Evolutionary conservation across 30 jellyfish, hydroid and myxozoan genomes (phyloP), one percentile per base, ranked within the genome.

Genomic region (Aurelia sp.): DNA sequence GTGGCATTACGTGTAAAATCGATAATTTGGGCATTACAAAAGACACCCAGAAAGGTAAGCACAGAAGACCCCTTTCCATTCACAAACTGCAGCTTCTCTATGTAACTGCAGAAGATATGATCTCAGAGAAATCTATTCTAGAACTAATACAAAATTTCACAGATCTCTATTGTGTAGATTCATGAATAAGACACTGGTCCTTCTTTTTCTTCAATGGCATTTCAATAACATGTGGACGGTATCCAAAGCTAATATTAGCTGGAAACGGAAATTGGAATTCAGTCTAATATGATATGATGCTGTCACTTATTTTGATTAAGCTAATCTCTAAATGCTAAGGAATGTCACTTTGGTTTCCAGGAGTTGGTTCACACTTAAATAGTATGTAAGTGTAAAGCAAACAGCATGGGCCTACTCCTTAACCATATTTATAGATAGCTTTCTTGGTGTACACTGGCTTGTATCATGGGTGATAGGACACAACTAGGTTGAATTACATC

Each of bases 211-310:
- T 13, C 65, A 63, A 75, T 75, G 87, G 87, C 69, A 63, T 76
- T 76, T 76, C 65, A 33, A 21, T 12, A 27, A 61, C 74, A 74
- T 6, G 61, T 30, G 59, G 86, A 71, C 22, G 63, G 31, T 11
- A 31, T n/a, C 40, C 74, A 22, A 19, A 13, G 55, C 77, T 63
- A 76, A 76, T 76, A 76, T 76, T 76, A 59, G 87, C 61, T 21
- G 40, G 21, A 72, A 75, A 57, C 59, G 87, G 87, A 76, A 76
- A 76, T 76, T 76, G 87, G 69, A 27, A 61, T 40, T 58, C 44
- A 17, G 9, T 40, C 60, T 9, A 4, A 35, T 8, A 76, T 76
- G 76, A 30, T 61, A 58, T 19, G 62, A 76, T 59, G 62, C 22
- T 35, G 76, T 57, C 48, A 74, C 63, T 59, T 76, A 63, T 61